Evolutionary conservation across 2,888 invertebrate genomes (phyloP).

Genomic region (Drosophila anomelani): DNA sequence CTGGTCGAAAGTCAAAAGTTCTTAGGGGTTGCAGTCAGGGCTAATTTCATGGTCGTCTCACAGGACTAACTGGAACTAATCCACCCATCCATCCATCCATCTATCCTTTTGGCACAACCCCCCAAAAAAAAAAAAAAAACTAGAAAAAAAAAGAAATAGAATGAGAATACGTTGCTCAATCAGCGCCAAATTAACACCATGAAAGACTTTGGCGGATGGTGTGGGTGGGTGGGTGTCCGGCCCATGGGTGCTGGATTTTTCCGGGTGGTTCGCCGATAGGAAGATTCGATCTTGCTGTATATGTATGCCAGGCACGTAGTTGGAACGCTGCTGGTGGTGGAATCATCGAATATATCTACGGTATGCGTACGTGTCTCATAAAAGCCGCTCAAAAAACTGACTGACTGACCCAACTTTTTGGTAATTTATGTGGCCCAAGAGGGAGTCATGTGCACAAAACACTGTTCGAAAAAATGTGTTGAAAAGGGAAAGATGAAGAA

Average conservation of each 20-base stretch:
- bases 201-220: constrained; percentile 47
- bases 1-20: constrained; percentile 36
- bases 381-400: constrained; percentile 59
- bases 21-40: constrained; percentile 36
- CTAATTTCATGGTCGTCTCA: constrained; percentile 38
- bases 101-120: constrained; percentile 23
- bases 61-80: constrained; percentile 42
- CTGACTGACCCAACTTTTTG: constrained; percentile 69
- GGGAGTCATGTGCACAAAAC: constrained; percentile 15
- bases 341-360: constrained; percentile 39
- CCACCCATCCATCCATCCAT: constrained; percentile 35
- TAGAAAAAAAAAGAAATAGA: background rate
- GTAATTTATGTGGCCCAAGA: constrained; percentile 70
- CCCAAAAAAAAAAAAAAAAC: background rate
- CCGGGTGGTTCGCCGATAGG: constrained; percentile 16
- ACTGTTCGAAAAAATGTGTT: background rate
- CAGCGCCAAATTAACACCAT: constrained; percentile 79
- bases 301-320: constrained; percentile 70
- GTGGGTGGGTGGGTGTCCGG: background rate
- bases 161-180: constrained; percentile 62
- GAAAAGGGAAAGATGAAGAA: too few species aligned
- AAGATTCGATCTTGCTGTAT: constrained; percentile 46
- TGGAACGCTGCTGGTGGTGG: constrained; percentile 42
- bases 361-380: constrained; percentile 61
- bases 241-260: constrained; percentile 12